Conservation (phyloP, 2,113 vertebrate genomes). For the Anguilla japonica region DNA sequence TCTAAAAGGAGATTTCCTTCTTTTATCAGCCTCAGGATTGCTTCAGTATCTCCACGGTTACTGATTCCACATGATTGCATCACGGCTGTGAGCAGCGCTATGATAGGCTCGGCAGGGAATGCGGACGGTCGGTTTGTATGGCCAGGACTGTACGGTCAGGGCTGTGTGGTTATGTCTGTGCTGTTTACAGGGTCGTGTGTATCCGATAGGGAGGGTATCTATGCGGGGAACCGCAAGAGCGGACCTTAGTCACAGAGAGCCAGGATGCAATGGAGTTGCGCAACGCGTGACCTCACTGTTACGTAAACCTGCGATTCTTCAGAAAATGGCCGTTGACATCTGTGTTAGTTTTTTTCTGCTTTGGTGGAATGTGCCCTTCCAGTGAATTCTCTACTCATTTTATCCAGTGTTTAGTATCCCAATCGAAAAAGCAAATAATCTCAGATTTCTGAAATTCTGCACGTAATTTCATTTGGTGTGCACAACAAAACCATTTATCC, state of each 20-base stretch:
- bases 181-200: background rate
- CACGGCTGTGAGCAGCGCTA: background rate
- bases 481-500: background rate
- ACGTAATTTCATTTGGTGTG: background rate
- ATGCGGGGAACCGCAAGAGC: background rate
- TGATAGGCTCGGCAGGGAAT: background rate
- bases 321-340: background rate
- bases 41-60: background rate
- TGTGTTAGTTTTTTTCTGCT: background rate
- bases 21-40: background rate
- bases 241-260: background rate
- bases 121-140: no score
- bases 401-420: background rate
- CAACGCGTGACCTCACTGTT: background rate
- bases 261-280: background rate
- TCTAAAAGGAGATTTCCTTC: no score
- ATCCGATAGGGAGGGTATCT: background rate
- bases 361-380: background rate
- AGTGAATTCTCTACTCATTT: background rate
- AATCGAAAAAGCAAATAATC: background rate
- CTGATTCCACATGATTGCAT: background rate
- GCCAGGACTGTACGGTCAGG: background rate
- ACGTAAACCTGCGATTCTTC: background rate
- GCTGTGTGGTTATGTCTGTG: background rate
- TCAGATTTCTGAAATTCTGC: background rate